Evolutionary conservation across 1,140 invertebrate genomes (phyloP).

Genomic region (Tenebrio molitor): DNA sequence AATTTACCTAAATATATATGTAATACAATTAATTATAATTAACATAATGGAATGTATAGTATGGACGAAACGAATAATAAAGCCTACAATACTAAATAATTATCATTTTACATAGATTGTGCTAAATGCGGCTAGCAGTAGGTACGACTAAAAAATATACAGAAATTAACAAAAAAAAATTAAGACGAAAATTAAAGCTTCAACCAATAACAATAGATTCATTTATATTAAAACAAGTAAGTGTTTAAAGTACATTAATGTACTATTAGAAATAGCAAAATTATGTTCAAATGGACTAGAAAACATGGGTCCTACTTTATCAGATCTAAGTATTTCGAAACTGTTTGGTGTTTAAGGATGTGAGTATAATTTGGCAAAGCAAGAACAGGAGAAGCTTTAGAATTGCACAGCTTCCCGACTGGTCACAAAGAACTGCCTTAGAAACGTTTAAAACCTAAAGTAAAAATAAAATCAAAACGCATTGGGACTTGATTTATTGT

Average conservation of each 20-base stretch:
- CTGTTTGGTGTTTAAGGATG: too few species aligned
- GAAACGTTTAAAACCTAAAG: background rate
- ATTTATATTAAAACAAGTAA: too few species aligned
- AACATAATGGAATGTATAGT: slow-evolving; percentile 48
- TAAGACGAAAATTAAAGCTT: slow-evolving; percentile 42
- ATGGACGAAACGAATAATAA: slow-evolving; percentile 23
- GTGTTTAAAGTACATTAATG: too few species aligned
- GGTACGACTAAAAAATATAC: slow-evolving; percentile 11
- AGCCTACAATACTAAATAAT: background rate
- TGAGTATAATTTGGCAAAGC: too few species aligned
- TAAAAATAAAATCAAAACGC: slow-evolving; percentile 6
- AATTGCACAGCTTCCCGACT: slow-evolving; percentile 46
- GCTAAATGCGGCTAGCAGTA: slow-evolving; percentile 38
- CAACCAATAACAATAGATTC: too few species aligned
- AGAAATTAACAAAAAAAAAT: background rate
- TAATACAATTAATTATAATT: slow-evolving; percentile 26
- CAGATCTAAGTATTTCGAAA: too few species aligned
- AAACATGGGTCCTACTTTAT: too few species aligned
- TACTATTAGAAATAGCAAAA: too few species aligned
- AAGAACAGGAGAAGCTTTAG: slow-evolving; percentile 38
- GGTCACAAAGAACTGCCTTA: slow-evolving; percentile 8
- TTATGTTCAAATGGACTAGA: too few species aligned
- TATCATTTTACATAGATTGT: slow-evolving; percentile 13
- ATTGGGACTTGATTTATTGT: slow-evolving; percentile 19
- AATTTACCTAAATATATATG: slow-evolving; percentile 8